Base-by-base conservation (phyloP, 2,113 vertebrate genomes). In the Callochromis pleurospilus region DNA sequence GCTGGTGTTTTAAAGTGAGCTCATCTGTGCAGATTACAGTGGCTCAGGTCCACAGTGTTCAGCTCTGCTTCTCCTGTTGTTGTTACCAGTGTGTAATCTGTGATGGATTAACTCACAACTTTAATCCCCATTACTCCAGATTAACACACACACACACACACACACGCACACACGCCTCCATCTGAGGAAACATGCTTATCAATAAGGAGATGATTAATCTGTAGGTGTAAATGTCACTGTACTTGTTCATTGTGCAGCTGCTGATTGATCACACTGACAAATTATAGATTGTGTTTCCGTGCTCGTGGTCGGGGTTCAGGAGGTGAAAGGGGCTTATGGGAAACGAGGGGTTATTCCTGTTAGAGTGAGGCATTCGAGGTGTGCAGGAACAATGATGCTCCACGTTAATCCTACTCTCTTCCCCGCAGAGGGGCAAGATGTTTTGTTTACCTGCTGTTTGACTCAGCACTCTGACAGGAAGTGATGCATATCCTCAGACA, bases 51-150 rank as follows among this genome's bases (percentile, higher is more conserved):
- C 40, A 26, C 13, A 45, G 68, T 45, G 68, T 45, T 77, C 82
- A 29, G 17, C 13, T 51, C 31, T 38, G 33, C 24, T 45, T 24
- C 49, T 38, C 47, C 38, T 56, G 54, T 82, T 54, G 54, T 80
- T 68, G 15, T 79, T 84, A 47, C 29, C 12, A 47, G 36, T 47
- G 26, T 56, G 58, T 86, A 65, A 75, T 87, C 79, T 85, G 80
- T 56, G 17, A 82, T 70, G 79, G 90, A 89, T 91, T 91, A 89
- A 26, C 40, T 15, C 15, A 7, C 38, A 49, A 70, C 13, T 62
- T 68, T 85, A 29, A 89, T 87, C 82, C 70, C 81, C 82, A 75
- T 87, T 85, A 87, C 55, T n/a, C 26, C 80, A 83, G 90, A 89
- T 91, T 89, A 89, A 2, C 19, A 31, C 10, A 29, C 80, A 62